These are phyloP conservation scores for Cettia cetti DNA, from an alignment of 2,113 vertebrate genomes.

Conservation along the genomic window DNA sequence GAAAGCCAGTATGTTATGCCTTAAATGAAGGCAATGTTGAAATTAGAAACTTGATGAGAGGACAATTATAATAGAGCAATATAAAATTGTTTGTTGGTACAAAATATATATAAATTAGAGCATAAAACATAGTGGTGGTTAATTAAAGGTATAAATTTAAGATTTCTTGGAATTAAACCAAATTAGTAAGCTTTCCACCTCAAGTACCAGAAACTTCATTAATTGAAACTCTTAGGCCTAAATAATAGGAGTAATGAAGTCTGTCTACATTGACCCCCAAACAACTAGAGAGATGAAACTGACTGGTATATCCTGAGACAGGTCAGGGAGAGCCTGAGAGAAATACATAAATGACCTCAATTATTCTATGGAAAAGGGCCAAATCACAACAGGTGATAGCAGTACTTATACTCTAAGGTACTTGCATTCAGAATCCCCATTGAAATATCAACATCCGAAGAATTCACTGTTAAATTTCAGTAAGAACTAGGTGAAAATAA, in stretches of 20 bases:
- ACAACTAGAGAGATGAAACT: not conserved
- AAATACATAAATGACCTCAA: not conserved
- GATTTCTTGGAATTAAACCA: not conserved
- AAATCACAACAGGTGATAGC: not conserved
- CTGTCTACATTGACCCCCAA: not conserved
- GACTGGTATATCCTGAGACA: not conserved
- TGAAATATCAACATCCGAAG: accelerated
- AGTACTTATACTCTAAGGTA: not conserved
- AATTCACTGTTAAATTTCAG: not conserved
- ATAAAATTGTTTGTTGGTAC: not conserved
- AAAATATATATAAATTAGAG: not conserved
- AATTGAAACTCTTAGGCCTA: not conserved
- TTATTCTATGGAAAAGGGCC: not conserved
- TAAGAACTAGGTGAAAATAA: not conserved
- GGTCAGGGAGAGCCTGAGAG: not conserved
- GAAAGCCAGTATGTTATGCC: not conserved
- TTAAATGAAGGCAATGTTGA: not conserved
- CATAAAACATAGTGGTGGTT: not conserved
- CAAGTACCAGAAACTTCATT: not conserved
- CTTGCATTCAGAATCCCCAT: not conserved
- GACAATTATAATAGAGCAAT: not conserved
- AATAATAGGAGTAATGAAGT: not conserved
- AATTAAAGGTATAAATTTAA: not conserved
- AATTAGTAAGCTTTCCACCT: not conserved
- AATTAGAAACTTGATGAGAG: not conserved